Conservation (phyloP, 2,113 vertebrate species). For the Arvicanthis niloticus region DNA sequence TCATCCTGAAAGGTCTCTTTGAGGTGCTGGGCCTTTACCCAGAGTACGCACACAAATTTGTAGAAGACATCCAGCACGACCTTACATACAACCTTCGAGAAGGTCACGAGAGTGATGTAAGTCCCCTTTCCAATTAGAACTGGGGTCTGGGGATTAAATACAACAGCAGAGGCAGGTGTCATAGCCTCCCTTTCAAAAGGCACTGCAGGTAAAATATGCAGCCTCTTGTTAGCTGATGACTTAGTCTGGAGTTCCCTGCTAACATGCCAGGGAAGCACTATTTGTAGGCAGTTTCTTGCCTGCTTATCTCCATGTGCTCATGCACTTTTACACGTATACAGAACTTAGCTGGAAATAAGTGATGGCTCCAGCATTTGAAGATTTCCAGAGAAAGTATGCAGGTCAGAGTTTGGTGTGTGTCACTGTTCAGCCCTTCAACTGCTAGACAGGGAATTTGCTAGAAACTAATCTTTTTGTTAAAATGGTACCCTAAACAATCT, state of each 20-base stretch:
- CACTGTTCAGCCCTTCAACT: neutral
- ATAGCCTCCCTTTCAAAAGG: neutral
- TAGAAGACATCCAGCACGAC: constrained; percentile 96
- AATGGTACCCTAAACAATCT: constrained; percentile 23
- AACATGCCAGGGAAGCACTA: constrained; percentile 27
- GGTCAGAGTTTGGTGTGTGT: constrained; percentile 1
- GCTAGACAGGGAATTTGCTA: constrained; percentile 8
- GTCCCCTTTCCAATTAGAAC: constrained; percentile 78
- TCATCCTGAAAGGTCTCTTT: constrained; percentile 96
- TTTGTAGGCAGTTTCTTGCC: constrained; percentile 34
- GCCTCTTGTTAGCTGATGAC: constrained; percentile 12
- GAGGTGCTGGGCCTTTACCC: constrained; percentile 97
- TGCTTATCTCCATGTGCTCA: constrained; percentile 7
- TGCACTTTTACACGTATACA: neutral
- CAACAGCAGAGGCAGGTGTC: neutral
- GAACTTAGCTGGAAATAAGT: constrained; percentile 38
- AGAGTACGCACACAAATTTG: constrained; percentile 95
- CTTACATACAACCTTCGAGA: constrained; percentile 98
- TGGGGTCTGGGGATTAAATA: constrained; percentile 20
- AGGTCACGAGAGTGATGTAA: constrained; percentile 96
- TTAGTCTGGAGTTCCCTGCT: constrained; percentile 19
- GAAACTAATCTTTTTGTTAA: constrained; percentile 33
- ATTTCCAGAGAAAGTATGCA: constrained; percentile 8
- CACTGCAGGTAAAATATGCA: constrained; percentile 32
- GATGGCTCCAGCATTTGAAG: constrained; percentile 49